Base-by-base conservation (phyloP, 2,797 vertebrate species). In the Sebastes cheni region DNA sequence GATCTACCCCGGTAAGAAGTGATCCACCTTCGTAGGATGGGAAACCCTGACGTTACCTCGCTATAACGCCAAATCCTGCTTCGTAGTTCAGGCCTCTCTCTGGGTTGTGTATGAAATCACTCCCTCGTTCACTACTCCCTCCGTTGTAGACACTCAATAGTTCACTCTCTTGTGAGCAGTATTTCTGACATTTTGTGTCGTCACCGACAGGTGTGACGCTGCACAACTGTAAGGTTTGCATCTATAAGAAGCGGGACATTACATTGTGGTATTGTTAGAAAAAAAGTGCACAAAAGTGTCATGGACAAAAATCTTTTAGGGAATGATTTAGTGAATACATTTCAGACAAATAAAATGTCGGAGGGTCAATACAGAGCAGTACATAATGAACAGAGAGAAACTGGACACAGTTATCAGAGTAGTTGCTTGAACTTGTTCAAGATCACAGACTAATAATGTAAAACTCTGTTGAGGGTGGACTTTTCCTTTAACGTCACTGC, bases 401-500 rank as follows among this genome's bases (percentile, higher is more conserved):
- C 16, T 29, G 36, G 22, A 52, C 16, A 42, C 18, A 11, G 2
- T 34, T 23, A 8, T 42, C 9, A 23, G 18, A 70, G 20, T 36
- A 70, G 62, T 50, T 61, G 62, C 62, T 78, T 58, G 39, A 72
- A 75, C 75, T 54, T 4, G 23, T 13, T 32, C 22, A 46, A 6
- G 10, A 13, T 77, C 34, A 25, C 27, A 36, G 34, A 69, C 5
- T 32, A 3, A 58, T 18, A 16, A 23, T 16, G 58, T 62, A 3
- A 67, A 60, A 11, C 12, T 20, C 7, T 0, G 1, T 46, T 46
- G 10, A 65, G 11, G 34, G 9, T 62, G 62, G 72, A 74, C 52
- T 72, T 79, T 79, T 50, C 67, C 75, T 77, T 80, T 60, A 69
- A 55, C 30, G 2, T 18, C 27, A 6, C 61, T 61, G 34, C 46